These are phyloP conservation scores for Crenichthys baileyi DNA, from an alignment of 2,797 vertebrate species.

Conservation along the genomic window DNA sequence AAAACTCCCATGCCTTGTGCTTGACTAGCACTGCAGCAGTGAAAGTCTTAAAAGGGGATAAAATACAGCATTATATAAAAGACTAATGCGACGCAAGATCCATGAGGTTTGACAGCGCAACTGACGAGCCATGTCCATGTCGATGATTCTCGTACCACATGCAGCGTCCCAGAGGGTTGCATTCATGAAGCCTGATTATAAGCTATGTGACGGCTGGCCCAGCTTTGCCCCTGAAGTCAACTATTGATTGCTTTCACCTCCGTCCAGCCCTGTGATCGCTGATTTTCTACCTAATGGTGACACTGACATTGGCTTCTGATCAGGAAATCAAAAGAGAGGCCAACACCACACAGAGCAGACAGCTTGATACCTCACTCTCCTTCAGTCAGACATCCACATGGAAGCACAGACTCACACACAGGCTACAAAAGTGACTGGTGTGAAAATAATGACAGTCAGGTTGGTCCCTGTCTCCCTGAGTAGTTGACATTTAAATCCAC, in stretches of 20 bases:
- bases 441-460: constrained; percentile 49
- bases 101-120: constrained; percentile 39
- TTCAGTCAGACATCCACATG: constrained; percentile 18
- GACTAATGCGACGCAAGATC: constrained; percentile 37
- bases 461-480: constrained; percentile 17
- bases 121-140: constrained; percentile 26
- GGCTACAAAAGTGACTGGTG: constrained; percentile 29
- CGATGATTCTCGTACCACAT: constrained; percentile 41
- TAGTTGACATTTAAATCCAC: constrained; percentile 53
- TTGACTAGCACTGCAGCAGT: constrained; percentile 48
- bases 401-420: neutral
- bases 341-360: constrained; percentile 37
- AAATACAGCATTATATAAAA: constrained; percentile 44
- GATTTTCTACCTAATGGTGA: constrained; percentile 48
- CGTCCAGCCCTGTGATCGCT: constrained; percentile 47
- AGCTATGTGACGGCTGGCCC: constrained; percentile 44
- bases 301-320: constrained; percentile 53
- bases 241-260: constrained; percentile 69
- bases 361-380: constrained; percentile 27
- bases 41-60: constrained; percentile 53
- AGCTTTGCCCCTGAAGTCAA: constrained; percentile 33
- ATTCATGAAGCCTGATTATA: constrained; percentile 51
- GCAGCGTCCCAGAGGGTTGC: constrained; percentile 37
- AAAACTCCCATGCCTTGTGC: constrained; percentile 21
- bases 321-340: constrained; percentile 38